Percentiles rank a stretch among this genome's conserved stretches.
These are phyloP conservation scores for Odontophorus gujanensis DNA, from an alignment of 2,113 vertebrate species.

Conservation along the genomic window DNA sequence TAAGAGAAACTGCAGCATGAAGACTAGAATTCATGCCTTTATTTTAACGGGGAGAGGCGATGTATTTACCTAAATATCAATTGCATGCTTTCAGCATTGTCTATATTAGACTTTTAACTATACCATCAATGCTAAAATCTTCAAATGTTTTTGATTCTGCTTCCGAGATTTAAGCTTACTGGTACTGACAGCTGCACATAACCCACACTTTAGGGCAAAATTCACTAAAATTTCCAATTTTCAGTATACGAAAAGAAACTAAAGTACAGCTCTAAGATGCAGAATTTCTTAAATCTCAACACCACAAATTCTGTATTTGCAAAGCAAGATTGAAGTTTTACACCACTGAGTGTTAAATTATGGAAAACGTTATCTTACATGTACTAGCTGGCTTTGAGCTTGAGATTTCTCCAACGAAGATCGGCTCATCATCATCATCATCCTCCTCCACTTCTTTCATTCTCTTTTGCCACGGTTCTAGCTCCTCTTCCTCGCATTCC, in stretches of 20 bases:
- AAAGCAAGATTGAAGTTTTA: neutral
- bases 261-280: neutral
- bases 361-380: conserved; percentile 70
- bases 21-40: neutral
- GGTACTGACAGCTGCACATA: neutral
- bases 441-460: conserved; percentile 88
- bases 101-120: neutral
- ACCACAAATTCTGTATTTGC: neutral
- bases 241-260: neutral
- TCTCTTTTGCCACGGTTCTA: conserved; percentile 96
- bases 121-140: neutral
- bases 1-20: neutral
- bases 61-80: neutral
- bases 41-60: neutral
- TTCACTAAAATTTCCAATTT: neutral
- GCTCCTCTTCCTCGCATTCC: conserved; percentile 99
- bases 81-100: neutral
- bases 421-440: conserved; percentile 90
- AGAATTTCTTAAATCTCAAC: neutral
- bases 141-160: neutral
- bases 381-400: conserved; percentile 82
- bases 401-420: conserved; percentile 95
- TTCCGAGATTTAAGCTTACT: neutral
- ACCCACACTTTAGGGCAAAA: neutral
- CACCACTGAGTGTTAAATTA: neutral